A percentile compares a stretch with the other conserved stretches of the same genome.
Conservation (phyloP, 2,113 vertebrate species). For the Upupa epops region DNA sequence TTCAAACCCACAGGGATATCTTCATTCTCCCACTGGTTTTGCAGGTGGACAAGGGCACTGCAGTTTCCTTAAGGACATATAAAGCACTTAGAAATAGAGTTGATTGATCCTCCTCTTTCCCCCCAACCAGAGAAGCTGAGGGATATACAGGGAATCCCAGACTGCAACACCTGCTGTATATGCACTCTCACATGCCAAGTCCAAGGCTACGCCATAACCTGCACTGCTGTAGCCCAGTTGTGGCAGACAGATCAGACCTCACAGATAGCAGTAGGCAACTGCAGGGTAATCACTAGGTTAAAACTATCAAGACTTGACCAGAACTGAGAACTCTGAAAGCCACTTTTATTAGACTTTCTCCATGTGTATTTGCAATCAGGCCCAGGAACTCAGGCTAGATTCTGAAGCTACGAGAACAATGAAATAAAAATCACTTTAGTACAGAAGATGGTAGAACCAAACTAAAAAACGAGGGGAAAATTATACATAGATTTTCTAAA, state of each 20-base stretch:
- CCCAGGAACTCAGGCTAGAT: background rate
- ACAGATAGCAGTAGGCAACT: too few species aligned
- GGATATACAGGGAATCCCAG: background rate
- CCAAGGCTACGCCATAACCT: background rate
- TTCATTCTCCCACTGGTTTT: background rate
- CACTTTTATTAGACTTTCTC: background rate
- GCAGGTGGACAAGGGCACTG: background rate
- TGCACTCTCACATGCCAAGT: background rate
- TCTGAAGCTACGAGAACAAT: background rate
- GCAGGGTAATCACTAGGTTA: background rate
- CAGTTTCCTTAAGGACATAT: background rate
- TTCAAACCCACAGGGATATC: background rate
- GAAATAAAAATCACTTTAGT: background rate
- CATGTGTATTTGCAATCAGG: background rate
- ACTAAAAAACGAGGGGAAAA: background rate
- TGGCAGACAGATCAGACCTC: background rate
- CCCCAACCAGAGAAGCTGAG: background rate
- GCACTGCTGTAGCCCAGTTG: background rate
- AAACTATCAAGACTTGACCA: background rate
- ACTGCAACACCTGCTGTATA: background rate
- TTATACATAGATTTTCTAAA: background rate
- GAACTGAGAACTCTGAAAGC: background rate
- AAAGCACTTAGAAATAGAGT: background rate
- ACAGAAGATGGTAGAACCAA: background rate
- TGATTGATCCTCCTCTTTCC: background rate